These are phyloP conservation scores for Strongylocentrotus purpuratus DNA, from an alignment of 35 echinoderm and acorn worm species.

Conservation along the genomic window DNA sequence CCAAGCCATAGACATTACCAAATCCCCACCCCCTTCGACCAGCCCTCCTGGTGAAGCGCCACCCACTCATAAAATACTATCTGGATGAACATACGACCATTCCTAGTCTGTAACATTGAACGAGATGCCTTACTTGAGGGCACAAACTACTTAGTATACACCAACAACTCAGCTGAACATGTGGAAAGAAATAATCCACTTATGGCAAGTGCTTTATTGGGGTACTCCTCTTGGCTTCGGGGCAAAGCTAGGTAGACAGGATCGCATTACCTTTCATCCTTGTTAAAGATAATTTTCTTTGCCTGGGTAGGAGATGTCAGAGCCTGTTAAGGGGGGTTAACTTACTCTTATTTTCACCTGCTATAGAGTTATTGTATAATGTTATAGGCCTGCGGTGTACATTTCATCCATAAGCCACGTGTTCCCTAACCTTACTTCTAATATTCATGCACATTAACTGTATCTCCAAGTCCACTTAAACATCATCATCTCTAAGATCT, in stretches of 20 bases:
- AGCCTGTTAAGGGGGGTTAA: background rate
- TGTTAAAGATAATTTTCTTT: background rate
- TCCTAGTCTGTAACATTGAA: background rate
- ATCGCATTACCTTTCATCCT: constrained; percentile 33
- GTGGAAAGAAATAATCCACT: constrained; percentile 39
- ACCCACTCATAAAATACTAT: background rate
- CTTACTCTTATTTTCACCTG: background rate
- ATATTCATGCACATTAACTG: too few species aligned
- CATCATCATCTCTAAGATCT: too few species aligned
- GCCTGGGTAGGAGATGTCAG: background rate
- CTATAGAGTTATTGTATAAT: background rate
- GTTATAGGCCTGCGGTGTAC: background rate
- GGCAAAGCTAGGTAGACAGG: background rate
- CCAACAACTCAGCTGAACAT: constrained; percentile 23
- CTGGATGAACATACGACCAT: background rate
- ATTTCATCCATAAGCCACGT: background rate
- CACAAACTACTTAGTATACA: constrained; percentile 24
- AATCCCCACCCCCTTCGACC: background rate
- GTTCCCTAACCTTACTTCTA: too few species aligned
- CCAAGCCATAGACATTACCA: background rate
- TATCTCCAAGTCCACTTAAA: too few species aligned
- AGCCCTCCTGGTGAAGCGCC: background rate
- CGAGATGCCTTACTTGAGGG: background rate
- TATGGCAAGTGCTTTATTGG: constrained; percentile 26
- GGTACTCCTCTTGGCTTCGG: background rate